Evolutionary conservation across 2,888 invertebrate genomes (phyloP), one percentile per base, ranked within the genome.

Genomic region (Encarsia formosa): DNA sequence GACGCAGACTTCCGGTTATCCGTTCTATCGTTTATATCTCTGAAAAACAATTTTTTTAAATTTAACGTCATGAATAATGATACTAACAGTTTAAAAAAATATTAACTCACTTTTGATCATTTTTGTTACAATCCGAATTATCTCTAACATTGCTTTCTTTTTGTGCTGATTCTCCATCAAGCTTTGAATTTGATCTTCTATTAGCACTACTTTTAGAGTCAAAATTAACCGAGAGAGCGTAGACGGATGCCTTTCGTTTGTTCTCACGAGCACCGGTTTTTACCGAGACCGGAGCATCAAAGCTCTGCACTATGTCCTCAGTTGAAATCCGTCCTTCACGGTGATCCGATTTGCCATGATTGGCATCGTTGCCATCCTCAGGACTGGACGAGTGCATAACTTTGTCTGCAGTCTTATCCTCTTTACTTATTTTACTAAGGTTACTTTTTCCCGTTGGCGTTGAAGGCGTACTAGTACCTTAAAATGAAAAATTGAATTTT

Each of bases 391-490:
- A 56, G 50, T 45, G 38, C 56, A 56, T 56, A 44, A 20, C 48
- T 53, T 46, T 56, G 37, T 67, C 65, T 60, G 61, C 64, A 63
- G 61, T 68, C 64, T 67, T 65, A 59, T 68, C 70, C 65, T 71
- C 67, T 64, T 70, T 67, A 58, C 63, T 68, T 59, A 64, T 56
- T 66, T 68, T 70, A 57, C 63, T 66, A 60, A 59, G 58, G 57
- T 69, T 73, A 35, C 66, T 60, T 67, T 68, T 69, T 60, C 62
- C 65, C 58, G 61, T 63, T 59, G 69, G 66, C 42, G 69, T 70
- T 52, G 67, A 65, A 57, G 72, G 66, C 54, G 63, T 65, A 62
- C 63, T 66, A 40, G 63, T 66, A 51, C 65, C 71, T 71, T 49
- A 11, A 54, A 59, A 26, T 31, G 22, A 52, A 18, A 37, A 38